Conservation (phyloP, 2,113 vertebrate genomes). For the Seriola rivoliana region DNA sequence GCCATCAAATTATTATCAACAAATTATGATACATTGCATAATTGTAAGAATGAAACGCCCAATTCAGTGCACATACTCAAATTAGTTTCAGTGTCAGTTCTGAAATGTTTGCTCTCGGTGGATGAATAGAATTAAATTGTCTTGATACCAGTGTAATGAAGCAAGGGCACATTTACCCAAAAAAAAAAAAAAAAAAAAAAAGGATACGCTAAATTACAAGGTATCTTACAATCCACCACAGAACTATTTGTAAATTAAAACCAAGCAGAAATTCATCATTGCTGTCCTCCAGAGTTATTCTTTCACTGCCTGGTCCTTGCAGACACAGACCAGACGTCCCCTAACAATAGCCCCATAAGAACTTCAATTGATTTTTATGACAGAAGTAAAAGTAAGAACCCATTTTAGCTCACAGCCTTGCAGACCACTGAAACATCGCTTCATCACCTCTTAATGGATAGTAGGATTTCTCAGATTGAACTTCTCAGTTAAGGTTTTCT, state of each 20-base stretch:
- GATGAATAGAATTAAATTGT: background rate
- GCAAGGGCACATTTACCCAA: constrained; percentile 8
- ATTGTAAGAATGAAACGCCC: background rate
- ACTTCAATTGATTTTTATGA: background rate
- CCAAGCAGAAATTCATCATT: constrained; percentile 17
- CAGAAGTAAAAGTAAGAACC: background rate
- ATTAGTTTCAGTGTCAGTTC: constrained; percentile 10
- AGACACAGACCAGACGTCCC: background rate
- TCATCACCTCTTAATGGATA: background rate
- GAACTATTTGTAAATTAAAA: constrained; percentile 9
- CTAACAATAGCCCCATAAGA: background rate
- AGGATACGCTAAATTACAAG: background rate
- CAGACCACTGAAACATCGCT: background rate
- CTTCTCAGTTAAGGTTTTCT: background rate
- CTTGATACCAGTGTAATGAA: constrained; percentile 12
- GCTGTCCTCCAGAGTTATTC: background rate
- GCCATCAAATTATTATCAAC: background rate
- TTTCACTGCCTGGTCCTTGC: background rate
- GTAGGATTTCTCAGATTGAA: background rate
- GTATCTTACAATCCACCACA: background rate
- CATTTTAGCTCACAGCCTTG: background rate
- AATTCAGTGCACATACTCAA: background rate
- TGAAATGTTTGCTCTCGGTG: background rate
- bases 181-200: background rate
- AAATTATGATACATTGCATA: constrained; percentile 5